Conservation (phyloP, 2,113 vertebrate genomes). For the Oceanodroma tethys region DNA sequence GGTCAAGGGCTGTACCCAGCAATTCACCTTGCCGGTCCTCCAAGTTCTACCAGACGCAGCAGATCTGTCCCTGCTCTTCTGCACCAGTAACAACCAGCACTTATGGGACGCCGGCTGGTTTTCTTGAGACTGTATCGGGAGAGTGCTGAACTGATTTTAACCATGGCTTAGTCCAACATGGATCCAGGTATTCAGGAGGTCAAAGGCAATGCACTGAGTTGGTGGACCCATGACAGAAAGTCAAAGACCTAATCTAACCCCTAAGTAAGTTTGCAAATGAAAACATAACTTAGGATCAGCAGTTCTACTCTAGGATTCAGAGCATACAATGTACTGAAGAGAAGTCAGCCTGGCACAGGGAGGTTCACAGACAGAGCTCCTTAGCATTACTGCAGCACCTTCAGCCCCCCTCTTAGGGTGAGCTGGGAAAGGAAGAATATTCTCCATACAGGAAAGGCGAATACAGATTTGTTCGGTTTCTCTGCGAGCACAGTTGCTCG, state of each 20-base stretch:
- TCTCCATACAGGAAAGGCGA: not conserved
- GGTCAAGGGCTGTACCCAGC: not conserved
- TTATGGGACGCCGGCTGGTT: not conserved
- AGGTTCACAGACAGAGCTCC: not conserved
- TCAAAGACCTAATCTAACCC: not conserved
- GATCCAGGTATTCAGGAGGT: not conserved
- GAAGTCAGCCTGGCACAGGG: not conserved
- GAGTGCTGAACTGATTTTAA: not conserved
- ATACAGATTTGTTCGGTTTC: not conserved
- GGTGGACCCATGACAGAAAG: not conserved
- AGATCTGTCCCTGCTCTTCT: not conserved
- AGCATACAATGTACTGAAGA: not conserved
- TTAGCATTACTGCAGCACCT: not conserved
- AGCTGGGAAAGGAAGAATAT: not conserved
- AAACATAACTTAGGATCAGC: not conserved
- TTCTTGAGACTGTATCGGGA: not conserved
- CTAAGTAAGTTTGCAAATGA: not conserved
- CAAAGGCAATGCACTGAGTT: not conserved
- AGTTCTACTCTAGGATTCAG: not conserved
- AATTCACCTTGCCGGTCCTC: not conserved
- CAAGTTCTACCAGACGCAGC: not conserved
- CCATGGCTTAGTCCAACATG: not conserved
- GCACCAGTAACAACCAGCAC: not conserved
- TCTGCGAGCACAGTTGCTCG: not conserved
- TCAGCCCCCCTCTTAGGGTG: not conserved